Evolutionary conservation across 2,113 vertebrate species (phyloP), one percentile per base, ranked within the genome.

Genomic region (Camelus bactrianus): DNA sequence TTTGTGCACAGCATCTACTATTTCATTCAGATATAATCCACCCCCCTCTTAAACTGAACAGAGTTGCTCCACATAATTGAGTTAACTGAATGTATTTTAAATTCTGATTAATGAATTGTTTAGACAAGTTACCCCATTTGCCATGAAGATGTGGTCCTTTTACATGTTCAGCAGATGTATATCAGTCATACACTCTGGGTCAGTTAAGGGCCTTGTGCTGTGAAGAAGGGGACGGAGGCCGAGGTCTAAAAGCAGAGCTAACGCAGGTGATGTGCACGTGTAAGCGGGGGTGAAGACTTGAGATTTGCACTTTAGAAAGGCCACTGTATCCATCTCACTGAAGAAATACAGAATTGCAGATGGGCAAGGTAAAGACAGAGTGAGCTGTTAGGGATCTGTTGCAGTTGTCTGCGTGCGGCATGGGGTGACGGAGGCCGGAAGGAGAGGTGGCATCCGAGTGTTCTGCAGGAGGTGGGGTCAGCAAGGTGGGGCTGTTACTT

Each of bases 1-100:
- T 87, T 88, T 93, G 56, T 82, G 70, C 8, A 46, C 11, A 13
- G 65, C 28, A 94, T 73, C 5, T 28, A 10, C 76, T 91, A 81
- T 62, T 88, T 93, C 56, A 1, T 77, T 83, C 69, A n/a, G 83
- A 35, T 69, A 95, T 38, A 38, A 38, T 38, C 38, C 38, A 38
- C 38, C 1, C 38, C 38, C 4, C 38, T 82, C 58, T 70, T 46
- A 35, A 32, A 35, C 24, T 32, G n/a, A 69, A 84, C 16, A 89
- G 2, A 90, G 16, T 84, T 67, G n/a, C 13, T 80, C 28, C 56
- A 16, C 17, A 28, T 77, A 73, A 46, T 73, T 88, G 69, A 69
- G 52, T 72, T 82, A 56, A 79, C 10, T 87, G 26, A 65, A 12
- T 46, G 19, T 72, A 14, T 72, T 84, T 93, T 85, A 81, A 30